Percentiles rank a stretch among this genome's conserved stretches.
These are phyloP conservation scores for Lottia gigantea DNA, from an alignment of 2,888 invertebrate genomes.

Conservation along the genomic window DNA sequence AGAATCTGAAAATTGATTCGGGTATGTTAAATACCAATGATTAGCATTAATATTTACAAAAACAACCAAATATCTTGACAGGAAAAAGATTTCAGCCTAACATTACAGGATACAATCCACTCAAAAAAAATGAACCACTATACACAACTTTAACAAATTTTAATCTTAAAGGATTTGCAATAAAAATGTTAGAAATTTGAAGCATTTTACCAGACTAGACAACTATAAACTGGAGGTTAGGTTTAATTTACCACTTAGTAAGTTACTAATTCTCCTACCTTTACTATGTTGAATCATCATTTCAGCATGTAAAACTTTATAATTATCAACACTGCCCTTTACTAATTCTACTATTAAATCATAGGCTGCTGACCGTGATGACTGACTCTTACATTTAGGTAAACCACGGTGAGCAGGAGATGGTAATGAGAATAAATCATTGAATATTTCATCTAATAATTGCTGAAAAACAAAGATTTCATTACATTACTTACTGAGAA, in stretches of 20 bases:
- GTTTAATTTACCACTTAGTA: too few relatives aligned
- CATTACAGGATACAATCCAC: too few relatives aligned
- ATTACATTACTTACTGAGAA: too few relatives aligned
- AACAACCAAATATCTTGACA: too few relatives aligned
- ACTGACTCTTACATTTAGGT: constrained; percentile 91
- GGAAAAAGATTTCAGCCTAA: too few relatives aligned
- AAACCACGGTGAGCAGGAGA: constrained; percentile 83
- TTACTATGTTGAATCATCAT: constrained; percentile 82
- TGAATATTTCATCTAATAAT: constrained; percentile 76
- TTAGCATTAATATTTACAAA: too few relatives aligned
- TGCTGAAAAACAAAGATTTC: constrained; percentile 42
- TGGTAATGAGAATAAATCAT: constrained; percentile 89
- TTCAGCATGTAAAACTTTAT: constrained; percentile 83
- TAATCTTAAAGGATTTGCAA: too few relatives aligned
- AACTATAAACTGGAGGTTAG: too few relatives aligned
- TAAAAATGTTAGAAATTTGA: too few relatives aligned
- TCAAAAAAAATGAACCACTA: too few relatives aligned
- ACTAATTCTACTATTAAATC: constrained; percentile 90
- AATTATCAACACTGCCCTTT: constrained; percentile 86
- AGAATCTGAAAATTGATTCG: constrained; percentile 64
- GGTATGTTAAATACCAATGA: neutral
- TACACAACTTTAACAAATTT: too few relatives aligned
- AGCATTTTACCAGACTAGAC: too few relatives aligned
- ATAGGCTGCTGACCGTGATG: constrained; percentile 89
- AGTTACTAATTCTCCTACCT: constrained; percentile 40